Percentiles rank a stretch among this genome's conserved stretches.
These are phyloP conservation scores for Hyperopisus bebe DNA, from an alignment of 2,113 vertebrate genomes.

Conservation along the genomic window DNA sequence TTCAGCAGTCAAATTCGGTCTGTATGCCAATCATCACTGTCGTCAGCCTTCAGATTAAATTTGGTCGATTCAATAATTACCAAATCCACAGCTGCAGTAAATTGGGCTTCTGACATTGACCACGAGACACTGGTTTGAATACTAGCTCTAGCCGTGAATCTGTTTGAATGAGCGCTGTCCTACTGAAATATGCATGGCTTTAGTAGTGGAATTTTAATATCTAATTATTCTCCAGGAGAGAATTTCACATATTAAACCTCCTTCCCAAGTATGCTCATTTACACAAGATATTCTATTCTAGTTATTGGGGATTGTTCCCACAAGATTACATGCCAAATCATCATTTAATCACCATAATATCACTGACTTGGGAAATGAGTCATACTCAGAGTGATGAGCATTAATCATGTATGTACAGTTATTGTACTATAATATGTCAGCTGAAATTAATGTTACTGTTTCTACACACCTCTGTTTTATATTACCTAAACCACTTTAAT, in stretches of 20 bases:
- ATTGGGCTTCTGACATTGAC: constrained; percentile 25
- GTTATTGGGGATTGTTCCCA: background rate
- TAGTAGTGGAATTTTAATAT: constrained; percentile 5
- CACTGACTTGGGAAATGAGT: background rate
- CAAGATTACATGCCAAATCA: constrained; percentile 12
- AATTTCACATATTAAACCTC: background rate
- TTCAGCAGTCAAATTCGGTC: constrained; percentile 25
- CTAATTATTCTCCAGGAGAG: background rate
- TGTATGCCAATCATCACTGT: constrained; percentile 43
- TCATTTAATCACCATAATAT: constrained; percentile 11
- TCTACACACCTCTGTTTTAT: background rate
- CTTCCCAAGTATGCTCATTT: background rate
- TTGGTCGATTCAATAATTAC: constrained; percentile 27
- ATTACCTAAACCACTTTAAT: background rate
- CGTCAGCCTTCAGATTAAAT: constrained; percentile 36
- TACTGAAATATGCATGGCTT: constrained; percentile 9
- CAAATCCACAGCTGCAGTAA: constrained; percentile 34
- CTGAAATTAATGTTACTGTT: constrained; percentile 1
- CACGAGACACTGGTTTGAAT: background rate
- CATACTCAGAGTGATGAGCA: background rate
- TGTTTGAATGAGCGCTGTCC: constrained; percentile 8
- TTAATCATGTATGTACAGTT: background rate
- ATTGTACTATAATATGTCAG: background rate
- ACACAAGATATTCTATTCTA: background rate
- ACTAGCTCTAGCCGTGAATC: background rate